These are phyloP conservation scores for Tokudaia muenninki DNA, from an alignment of 2,797 vertebrate species.

Conservation along the genomic window DNA sequence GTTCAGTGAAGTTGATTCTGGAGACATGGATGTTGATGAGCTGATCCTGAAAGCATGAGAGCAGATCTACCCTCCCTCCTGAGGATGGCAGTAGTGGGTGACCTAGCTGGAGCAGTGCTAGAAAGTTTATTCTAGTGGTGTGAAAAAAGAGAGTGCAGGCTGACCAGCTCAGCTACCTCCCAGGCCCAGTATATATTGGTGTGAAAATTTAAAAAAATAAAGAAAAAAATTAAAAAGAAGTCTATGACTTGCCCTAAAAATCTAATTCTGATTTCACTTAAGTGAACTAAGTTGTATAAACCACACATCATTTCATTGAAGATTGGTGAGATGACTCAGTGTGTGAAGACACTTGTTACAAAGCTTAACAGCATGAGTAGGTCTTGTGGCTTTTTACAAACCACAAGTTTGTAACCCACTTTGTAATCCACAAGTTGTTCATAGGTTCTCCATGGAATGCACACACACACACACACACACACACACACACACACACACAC, in stretches of 20 bases:
- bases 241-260: background rate
- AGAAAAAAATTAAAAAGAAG: background rate
- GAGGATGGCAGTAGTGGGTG: background rate
- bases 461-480: background rate
- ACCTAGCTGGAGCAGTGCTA: background rate
- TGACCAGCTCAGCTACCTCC: background rate
- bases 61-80: background rate
- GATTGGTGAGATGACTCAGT: background rate
- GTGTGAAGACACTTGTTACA: background rate
- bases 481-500: background rate
- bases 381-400: background rate
- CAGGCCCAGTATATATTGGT: background rate
- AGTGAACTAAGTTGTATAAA: background rate
- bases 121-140: background rate
- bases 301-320: background rate
- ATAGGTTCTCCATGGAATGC: background rate
- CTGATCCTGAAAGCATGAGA: background rate
- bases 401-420: background rate
- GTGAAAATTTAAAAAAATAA: background rate
- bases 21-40: background rate
- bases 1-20: background rate
- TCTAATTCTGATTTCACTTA: background rate
- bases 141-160: background rate
- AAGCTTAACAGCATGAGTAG: background rate
- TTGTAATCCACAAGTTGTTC: background rate